These are phyloP conservation scores for Ochropleura plecta DNA, from an alignment of 2,888 invertebrate genomes.

Conservation along the genomic window DNA sequence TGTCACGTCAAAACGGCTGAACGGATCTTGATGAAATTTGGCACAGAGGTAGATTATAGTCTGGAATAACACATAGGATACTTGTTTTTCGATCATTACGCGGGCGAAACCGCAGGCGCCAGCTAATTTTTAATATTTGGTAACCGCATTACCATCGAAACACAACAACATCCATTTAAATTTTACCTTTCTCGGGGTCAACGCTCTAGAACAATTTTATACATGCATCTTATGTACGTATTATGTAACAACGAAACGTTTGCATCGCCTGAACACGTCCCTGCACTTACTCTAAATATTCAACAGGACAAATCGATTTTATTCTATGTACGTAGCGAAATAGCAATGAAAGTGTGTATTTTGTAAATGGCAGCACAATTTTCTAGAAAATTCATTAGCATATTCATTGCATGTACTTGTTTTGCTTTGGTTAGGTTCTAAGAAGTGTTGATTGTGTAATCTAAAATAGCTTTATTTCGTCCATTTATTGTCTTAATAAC, in stretches of 20 bases:
- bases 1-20: too few relatives aligned
- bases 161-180: background rate
- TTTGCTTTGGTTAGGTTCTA: background rate
- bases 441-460: background rate
- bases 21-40: too few relatives aligned
- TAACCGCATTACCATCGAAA: background rate
- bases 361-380: slow-evolving; percentile 34
- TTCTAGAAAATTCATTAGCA: slow-evolving; percentile 36
- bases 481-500: too few relatives aligned
- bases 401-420: slow-evolving; percentile 13
- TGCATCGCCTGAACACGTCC: slow-evolving; percentile 37
- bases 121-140: background rate
- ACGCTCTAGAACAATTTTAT: slow-evolving; percentile 24
- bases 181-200: slow-evolving; percentile 29
- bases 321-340: slow-evolving; percentile 34
- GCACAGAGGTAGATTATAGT: too few relatives aligned
- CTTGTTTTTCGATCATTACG: too few relatives aligned
- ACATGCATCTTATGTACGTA: slow-evolving; percentile 14
- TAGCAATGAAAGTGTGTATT: slow-evolving; percentile 43
- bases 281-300: slow-evolving; percentile 42
- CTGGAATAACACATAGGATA: too few relatives aligned
- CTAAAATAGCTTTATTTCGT: slow-evolving; percentile 13
- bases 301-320: slow-evolving; percentile 38
- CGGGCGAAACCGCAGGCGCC: too few relatives aligned
- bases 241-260: background rate